Conservation (phyloP, 2,888 invertebrate species). For the Pasiphila rectangulata region DNA sequence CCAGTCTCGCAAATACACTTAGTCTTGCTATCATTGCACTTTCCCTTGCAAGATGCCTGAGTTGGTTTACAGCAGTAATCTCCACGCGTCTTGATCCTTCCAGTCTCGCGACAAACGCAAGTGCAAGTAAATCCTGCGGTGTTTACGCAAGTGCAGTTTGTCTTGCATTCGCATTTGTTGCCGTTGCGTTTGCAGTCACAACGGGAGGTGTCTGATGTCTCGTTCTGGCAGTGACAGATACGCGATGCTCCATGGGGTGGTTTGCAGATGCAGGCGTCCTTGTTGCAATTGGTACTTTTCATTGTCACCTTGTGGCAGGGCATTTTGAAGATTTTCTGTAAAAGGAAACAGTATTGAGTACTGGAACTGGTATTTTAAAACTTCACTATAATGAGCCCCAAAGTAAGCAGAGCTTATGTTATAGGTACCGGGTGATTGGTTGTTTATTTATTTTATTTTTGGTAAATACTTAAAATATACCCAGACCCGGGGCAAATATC, state of each 20-base stretch:
- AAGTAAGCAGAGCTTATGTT: too few species aligned
- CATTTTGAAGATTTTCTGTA: slow-evolving; percentile 39
- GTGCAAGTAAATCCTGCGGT: slow-evolving; percentile 39
- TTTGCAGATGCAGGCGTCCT: slow-evolving; percentile 40
- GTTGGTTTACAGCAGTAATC: slow-evolving; percentile 36
- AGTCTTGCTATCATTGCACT: not conserved
- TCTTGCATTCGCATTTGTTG: slow-evolving; percentile 35
- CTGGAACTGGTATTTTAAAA: too few species aligned
- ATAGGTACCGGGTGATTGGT: too few species aligned
- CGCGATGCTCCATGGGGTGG: slow-evolving; percentile 38
- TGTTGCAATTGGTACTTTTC: slow-evolving; percentile 40
- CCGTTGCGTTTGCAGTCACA: slow-evolving; percentile 40
- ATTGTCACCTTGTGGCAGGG: slow-evolving; percentile 46
- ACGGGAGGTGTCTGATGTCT: slow-evolving; percentile 31
- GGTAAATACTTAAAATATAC: too few species aligned
- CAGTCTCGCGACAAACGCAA: slow-evolving; percentile 36
- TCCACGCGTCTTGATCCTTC: slow-evolving; percentile 33
- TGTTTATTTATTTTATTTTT: too few species aligned
- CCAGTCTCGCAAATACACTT: slow-evolving; percentile 6
- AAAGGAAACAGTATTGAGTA: slow-evolving; percentile 1
- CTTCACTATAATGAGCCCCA: too few species aligned
- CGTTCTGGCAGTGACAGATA: slow-evolving; percentile 38
- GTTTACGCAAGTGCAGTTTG: slow-evolving; percentile 45
- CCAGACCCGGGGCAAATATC: too few species aligned
- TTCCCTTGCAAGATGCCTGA: slow-evolving; percentile 24